Evolutionary conservation across 1,140 invertebrate genomes (phyloP).

Genomic region (Brachionus plicatilis): DNA sequence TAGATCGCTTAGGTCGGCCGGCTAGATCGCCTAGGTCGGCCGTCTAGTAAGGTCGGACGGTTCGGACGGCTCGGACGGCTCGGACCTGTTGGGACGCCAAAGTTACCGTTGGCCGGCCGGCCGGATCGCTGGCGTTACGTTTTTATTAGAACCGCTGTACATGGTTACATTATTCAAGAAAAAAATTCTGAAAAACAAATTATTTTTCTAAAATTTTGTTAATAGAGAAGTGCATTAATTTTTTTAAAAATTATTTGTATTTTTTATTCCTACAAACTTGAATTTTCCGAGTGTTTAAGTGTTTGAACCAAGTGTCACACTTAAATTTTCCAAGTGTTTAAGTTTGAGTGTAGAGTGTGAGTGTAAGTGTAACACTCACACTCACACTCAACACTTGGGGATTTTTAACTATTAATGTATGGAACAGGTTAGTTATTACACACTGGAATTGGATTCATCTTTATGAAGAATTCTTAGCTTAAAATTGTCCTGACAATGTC

Average conservation of each 20-base stretch:
- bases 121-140: too few species aligned
- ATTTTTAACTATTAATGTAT: not conserved
- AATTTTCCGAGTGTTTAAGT: not conserved
- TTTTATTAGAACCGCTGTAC: too few species aligned
- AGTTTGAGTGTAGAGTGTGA: not conserved
- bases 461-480: too few species aligned
- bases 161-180: not conserved
- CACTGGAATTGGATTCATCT: too few species aligned
- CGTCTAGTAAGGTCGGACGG: too few species aligned
- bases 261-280: not conserved
- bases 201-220: not conserved
- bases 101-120: too few species aligned
- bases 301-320: not conserved
- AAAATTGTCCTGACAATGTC: too few species aligned
- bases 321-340: not conserved
- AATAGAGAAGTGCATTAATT: not conserved
- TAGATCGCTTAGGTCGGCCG: too few species aligned
- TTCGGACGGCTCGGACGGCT: too few species aligned
- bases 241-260: not conserved
- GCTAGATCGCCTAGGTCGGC: too few species aligned
- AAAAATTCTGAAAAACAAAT: not conserved
- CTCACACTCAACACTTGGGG: not conserved
- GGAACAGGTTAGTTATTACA: too few species aligned
- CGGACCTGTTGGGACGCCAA: too few species aligned
- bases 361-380: not conserved